Conservation (phyloP, 2,797 vertebrate species). For the Harpagifer antarcticus region DNA sequence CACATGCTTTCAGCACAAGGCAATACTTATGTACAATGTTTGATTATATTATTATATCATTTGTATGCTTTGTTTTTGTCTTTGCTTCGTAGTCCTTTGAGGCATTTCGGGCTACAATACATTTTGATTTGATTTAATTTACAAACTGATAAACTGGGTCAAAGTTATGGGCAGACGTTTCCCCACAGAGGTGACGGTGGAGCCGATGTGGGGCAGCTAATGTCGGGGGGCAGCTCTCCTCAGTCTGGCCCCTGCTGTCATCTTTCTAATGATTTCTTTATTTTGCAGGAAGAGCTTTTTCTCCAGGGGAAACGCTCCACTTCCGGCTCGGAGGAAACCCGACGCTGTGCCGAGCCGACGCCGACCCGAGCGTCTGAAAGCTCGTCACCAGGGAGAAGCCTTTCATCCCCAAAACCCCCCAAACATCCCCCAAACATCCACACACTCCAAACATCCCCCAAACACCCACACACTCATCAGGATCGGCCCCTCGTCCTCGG, state of each 20-base stretch:
- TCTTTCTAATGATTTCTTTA: constrained; percentile 91
- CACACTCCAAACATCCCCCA: no score
- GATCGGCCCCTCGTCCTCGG: constrained; percentile 63
- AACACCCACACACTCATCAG: no score
- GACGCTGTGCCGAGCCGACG: constrained; percentile 75
- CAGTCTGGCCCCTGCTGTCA: constrained; percentile 83
- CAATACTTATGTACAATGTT: no score
- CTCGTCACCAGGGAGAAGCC: constrained; percentile 83
- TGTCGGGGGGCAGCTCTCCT: constrained; percentile 82
- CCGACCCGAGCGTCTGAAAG: constrained; percentile 80
- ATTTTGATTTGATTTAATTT: no score
- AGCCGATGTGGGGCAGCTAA: constrained; percentile 72
- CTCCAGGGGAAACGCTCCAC: constrained; percentile 86
- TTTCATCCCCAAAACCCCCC: constrained; percentile 79
- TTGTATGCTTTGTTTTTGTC: no score
- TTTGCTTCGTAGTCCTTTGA: no score
- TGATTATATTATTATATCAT: no score
- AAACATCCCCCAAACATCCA: no score
- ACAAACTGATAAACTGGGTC: no score
- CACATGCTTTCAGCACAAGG: no score
- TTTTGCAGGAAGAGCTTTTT: constrained; percentile 89
- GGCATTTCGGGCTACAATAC: no score
- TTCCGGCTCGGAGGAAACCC: constrained; percentile 86
- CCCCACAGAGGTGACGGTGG: constrained; percentile 56
- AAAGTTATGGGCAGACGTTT: no score